Evolutionary conservation across 2,888 invertebrate genomes (phyloP), one percentile per base, ranked within the genome.

Genomic region (Neoaliturus tenellus): DNA sequence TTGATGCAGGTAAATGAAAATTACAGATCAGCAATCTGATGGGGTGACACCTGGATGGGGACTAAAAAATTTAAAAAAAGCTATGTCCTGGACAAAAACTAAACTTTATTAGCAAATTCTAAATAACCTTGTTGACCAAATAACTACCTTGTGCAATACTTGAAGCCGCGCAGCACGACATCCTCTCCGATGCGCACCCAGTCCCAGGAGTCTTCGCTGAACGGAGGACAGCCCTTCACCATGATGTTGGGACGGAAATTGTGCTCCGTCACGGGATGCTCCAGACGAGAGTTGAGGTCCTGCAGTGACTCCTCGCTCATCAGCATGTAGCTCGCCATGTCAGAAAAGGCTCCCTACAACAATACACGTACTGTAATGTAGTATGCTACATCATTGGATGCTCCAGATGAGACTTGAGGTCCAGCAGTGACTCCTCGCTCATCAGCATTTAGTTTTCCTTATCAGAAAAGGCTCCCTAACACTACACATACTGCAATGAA

Each of bases 231-330:
- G 0, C 93, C 93, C 83, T 92, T 91, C 1, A 96, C 90, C 6
- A 95, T 91, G 87, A 96, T 95, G 89, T 95, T 96, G 0, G 94
- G 94, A 67, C 96, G 92, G 89, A 96, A 96, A 85, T 93, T 92
- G 12, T 91, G 90, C 14, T 90, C 89, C 5, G 90, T 89, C 0
- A 95, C 93, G 5, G 92, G 90, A 44, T 91, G 88, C 4, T 90
- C 89, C 41, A 95, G 87, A 0, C 93, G 93, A 0, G 89, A 91
- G 88, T 95, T 95, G 44, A 96, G 89, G 48, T 95, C 95, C 0
- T 92, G 91, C 0, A 96, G 90, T 0, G 96, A 96, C 0, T 93
- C 92, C 80, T 93, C 92, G 88, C 94, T 94, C 87, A 95, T 92
- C 33, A 96, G 88, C 90, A 94, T 93, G 88, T 92, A 96, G 31